A percentile compares a stretch with the other conserved stretches of the same genome.
Evolutionary conservation across 2,797 vertebrate species (phyloP).

Genomic region (Hoplostethus mediterraneus): DNA sequence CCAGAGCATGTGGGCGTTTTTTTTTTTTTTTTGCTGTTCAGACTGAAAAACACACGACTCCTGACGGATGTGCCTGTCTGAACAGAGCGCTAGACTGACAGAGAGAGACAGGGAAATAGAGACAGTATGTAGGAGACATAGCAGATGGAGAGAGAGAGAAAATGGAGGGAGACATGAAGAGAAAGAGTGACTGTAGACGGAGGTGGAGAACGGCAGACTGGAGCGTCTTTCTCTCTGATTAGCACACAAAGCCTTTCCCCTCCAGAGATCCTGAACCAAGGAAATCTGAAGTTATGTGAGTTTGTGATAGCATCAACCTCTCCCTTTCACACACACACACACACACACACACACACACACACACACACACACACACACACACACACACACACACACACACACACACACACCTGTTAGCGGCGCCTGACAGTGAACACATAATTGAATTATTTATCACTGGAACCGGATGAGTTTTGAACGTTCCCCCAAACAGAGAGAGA

Average conservation of each 20-base stretch:
- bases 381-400: not conserved
- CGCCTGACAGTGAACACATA: not conserved
- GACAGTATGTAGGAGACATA: too few species aligned
- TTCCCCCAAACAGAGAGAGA: too few species aligned
- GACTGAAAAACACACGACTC: too few species aligned
- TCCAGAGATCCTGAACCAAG: slow-evolving; percentile 48
- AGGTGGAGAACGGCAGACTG: slow-evolving; percentile 34
- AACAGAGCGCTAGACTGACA: too few species aligned
- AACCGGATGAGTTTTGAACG: too few species aligned
- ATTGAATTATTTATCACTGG: slow-evolving; percentile 13
- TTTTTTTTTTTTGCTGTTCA: too few species aligned
- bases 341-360: not conserved
- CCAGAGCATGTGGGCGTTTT: too few species aligned
- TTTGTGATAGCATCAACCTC: slow-evolving; percentile 46
- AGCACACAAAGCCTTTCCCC: slow-evolving; percentile 60
- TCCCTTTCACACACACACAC: slow-evolving; percentile 5
- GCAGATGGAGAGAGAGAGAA: not conserved
- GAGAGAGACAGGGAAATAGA: too few species aligned
- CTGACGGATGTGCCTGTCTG: too few species aligned
- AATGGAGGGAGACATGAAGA: not conserved
- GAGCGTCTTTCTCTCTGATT: slow-evolving; percentile 65
- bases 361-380: slow-evolving; percentile 10
- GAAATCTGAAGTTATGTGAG: slow-evolving; percentile 47
- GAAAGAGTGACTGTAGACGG: too few species aligned
- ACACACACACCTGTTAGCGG: slow-evolving; percentile 5